Percentiles rank a stretch among this genome's conserved stretches.
phyloP scores from a whole-genome alignment of 2,113 vertebrate species.

The Xenopus tropicalis region UCB_Xtro_10.0 CM004450.2:61027501-61028000 shows the following conservation, averaged over 20 bases:
- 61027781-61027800: slow-evolving; percentile 65
- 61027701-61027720: slow-evolving; percentile 40
- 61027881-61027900: slow-evolving; percentile 64
- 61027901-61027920: slow-evolving; percentile 61
- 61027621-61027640: too few relatives aligned
- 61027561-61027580: too few relatives aligned
- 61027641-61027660: too few relatives aligned
- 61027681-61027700: too few relatives aligned
- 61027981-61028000: too few relatives aligned
- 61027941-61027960: slow-evolving; percentile 57
- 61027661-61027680: too few relatives aligned
- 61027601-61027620: too few relatives aligned
- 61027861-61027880: slow-evolving; percentile 57
- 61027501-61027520: too few relatives aligned
- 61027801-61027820: slow-evolving; percentile 67
- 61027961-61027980: slow-evolving; percentile 48
- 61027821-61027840: slow-evolving; percentile 70
- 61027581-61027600: too few relatives aligned
- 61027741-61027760: slow-evolving; percentile 55
- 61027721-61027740: slow-evolving; percentile 55
- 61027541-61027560: too few relatives aligned
- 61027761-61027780: slow-evolving; percentile 77
- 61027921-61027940: slow-evolving; percentile 66
- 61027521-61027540: too few relatives aligned
- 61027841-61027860: slow-evolving; percentile 74